Percentiles rank a stretch among this genome's conserved stretches.
These are phyloP conservation scores for Vanessa atalanta DNA, from an alignment of 1,140 invertebrate genomes.

Conservation along the genomic window DNA sequence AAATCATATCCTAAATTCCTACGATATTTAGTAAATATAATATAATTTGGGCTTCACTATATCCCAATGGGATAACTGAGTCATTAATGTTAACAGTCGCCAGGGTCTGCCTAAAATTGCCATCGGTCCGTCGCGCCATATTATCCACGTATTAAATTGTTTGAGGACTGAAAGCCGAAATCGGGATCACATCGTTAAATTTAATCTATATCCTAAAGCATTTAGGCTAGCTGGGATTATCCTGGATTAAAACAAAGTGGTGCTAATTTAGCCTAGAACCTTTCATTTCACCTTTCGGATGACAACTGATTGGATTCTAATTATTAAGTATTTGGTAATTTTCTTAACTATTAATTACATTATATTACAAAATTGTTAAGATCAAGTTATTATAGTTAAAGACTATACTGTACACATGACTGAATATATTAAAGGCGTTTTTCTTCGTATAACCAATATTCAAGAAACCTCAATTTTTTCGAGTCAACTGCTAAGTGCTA, in stretches of 20 bases:
- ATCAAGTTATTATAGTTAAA: no score
- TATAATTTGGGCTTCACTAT: constrained; percentile 9
- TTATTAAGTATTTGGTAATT: background rate
- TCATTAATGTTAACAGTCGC: constrained; percentile 24
- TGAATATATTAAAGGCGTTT: no score
- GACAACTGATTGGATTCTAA: constrained; percentile 15
- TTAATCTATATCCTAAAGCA: constrained; percentile 68
- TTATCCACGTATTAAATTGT: constrained; percentile 46
- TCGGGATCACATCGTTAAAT: constrained; percentile 66
- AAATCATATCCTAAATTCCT: background rate
- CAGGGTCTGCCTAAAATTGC: constrained; percentile 11
- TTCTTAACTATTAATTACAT: background rate
- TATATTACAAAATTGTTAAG: no score
- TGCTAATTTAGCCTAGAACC: constrained; percentile 41
- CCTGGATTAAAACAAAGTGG: constrained; percentile 39
- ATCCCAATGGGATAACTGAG: constrained; percentile 19
- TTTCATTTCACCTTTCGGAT: constrained; percentile 28
- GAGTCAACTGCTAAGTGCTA: no score
- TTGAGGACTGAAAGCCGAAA: constrained; percentile 52
- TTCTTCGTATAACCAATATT: no score
- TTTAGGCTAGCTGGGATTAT: constrained; percentile 49
- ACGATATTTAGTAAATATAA: background rate
- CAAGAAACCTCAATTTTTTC: no score
- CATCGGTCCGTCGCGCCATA: constrained; percentile 34
- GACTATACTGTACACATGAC: no score